A percentile compares a stretch with the other conserved stretches of the same genome.
Conservation (phyloP, 2,888 invertebrate genomes). For the Syritta pipiens region DNA sequence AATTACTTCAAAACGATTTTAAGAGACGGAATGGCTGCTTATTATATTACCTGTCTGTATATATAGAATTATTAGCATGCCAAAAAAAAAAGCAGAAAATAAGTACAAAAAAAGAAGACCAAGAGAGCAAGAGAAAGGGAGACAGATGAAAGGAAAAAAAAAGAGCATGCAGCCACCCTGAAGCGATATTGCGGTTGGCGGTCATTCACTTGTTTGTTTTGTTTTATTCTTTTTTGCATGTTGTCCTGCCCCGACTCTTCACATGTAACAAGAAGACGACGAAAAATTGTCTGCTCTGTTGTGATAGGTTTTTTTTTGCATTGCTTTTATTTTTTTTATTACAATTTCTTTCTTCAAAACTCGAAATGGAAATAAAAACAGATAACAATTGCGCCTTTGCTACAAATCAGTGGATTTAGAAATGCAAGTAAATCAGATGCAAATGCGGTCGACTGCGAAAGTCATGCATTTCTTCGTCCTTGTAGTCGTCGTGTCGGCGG, state of each 20-base stretch:
- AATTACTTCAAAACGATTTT: constrained; percentile 14
- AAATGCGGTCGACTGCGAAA: no score
- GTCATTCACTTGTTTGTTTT: constrained; percentile 67
- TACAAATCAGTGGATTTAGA: constrained; percentile 25
- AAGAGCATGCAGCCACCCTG: constrained; percentile 60
- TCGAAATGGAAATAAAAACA: background rate
- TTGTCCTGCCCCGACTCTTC: constrained; percentile 42
- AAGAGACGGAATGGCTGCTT: constrained; percentile 38
- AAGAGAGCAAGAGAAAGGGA: constrained; percentile 2
- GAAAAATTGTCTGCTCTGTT: constrained; percentile 31
- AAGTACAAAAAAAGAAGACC: constrained; percentile 5
- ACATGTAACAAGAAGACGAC: constrained; percentile 19
- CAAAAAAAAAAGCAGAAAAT: constrained; percentile 23
- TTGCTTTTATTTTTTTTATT: background rate
- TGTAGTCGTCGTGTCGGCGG: background rate
- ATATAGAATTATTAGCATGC: constrained; percentile 45
- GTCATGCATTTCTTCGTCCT: no score
- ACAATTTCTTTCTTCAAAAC: no score
- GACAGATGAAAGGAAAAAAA: constrained; percentile 15
- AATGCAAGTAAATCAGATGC: constrained; percentile 29
- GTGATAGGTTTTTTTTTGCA: constrained; percentile 10
- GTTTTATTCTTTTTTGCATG: constrained; percentile 47
- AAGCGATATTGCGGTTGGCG: constrained; percentile 63
- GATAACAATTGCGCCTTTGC: background rate
- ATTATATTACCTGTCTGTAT: constrained; percentile 26